Base-by-base conservation (phyloP, 23 tunicate species). In the Botrylloides violaceus region DNA sequence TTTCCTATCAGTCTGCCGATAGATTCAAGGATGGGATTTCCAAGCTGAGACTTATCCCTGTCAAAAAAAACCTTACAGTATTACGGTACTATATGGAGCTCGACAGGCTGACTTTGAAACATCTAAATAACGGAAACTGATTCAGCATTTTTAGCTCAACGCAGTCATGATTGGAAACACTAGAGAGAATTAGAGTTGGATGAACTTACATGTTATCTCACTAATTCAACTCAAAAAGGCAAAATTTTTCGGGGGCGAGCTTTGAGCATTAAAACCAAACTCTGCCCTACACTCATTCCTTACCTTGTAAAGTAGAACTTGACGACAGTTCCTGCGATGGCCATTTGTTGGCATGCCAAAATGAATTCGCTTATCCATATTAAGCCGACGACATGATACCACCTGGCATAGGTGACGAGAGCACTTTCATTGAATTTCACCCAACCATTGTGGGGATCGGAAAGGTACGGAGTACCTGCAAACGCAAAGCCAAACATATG, bases 281-380 rank as follows among this genome's bases (percentile, higher is more conserved):
- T n/a, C n/a, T n/a, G n/a, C n/a, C n/a, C n/a, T n/a, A n/a, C n/a
- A n/a, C n/a, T n/a, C n/a, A n/a, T n/a, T n/a, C n/a, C n/a, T n/a
- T 6, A 86, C 94, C 94, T 80, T 70, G 94, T 80, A 64, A 87
- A 81, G 55, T 88, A 88, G 32, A 36, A 81, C 59, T 72, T 71
- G 6, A 83, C 96, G 19, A 80, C 83, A 29, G 96, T 66, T 1
- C 96, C 96, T 23, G 96, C 96, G 25, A 88, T 88, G 0, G 76
- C 64, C 84, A 88, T 88, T n/a, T 88, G 96, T 57, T 88, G 96
- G 61, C 96, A 88, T 7, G 96, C 96, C 23, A 88, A 59, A 5
- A 82, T 66, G 34, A 88, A 88, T 36, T 88, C 96, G 58, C 84
- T 88, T 59, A 88, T 71, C 96, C 96, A 88, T 9, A 88, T 26